phyloP scores from a whole-genome alignment of 2,888 invertebrate species.

The Ditylenchus weischeri region DNA sequence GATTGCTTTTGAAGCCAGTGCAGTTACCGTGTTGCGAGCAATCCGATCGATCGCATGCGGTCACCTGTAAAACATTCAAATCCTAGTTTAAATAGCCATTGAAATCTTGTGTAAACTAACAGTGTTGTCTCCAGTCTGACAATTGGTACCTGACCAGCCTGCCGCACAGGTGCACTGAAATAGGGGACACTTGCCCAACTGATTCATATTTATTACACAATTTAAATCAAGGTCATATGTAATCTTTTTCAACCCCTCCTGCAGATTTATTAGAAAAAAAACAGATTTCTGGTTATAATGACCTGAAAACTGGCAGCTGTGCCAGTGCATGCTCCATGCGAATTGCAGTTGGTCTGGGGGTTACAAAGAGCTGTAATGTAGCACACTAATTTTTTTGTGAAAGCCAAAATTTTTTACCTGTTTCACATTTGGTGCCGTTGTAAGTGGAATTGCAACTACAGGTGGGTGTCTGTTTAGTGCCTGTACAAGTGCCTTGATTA shows the following conservation, averaged over 20 bases:
- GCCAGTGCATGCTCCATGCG: conserved; percentile 2
- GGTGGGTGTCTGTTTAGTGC: not conserved
- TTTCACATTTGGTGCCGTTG: too few relatives aligned
- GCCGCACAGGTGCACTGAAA: not conserved
- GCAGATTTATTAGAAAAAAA: too few relatives aligned
- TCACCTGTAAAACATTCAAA: not conserved
- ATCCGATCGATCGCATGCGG: not conserved
- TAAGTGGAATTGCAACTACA: not conserved
- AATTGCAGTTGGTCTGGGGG: not conserved
- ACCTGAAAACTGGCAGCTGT: not conserved
- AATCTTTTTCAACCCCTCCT: too few relatives aligned
- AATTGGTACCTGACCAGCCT: conserved; percentile 8
- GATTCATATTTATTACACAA: too few relatives aligned
- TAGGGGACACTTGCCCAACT: too few relatives aligned
- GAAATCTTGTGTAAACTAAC: not conserved
- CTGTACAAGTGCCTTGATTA: conserved; percentile 1
- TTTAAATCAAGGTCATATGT: too few relatives aligned
- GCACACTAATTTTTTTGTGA: too few relatives aligned
- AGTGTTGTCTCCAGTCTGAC: conserved; percentile 6
- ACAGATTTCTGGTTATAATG: too few relatives aligned
- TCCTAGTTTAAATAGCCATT: not conserved
- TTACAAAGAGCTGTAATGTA: not conserved
- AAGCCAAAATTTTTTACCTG: too few relatives aligned
- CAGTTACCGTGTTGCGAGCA: conserved; percentile 4
- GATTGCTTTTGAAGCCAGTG: not conserved